Evolutionary conservation across 1,140 invertebrate genomes (phyloP).

Genomic region (Leptestheria dahalacensis): DNA sequence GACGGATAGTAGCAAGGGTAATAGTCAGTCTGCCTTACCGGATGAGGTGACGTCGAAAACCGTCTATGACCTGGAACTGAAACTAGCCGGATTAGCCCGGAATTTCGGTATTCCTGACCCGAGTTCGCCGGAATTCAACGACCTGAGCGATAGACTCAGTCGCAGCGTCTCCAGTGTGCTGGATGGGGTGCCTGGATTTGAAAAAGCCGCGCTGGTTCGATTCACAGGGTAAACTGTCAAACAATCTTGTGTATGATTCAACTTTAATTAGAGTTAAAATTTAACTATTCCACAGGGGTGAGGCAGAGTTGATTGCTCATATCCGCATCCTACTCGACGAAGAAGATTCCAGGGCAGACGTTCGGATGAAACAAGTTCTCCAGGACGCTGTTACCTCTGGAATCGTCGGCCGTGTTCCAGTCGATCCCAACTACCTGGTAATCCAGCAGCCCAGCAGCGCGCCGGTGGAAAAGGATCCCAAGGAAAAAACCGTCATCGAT

Average conservation of each 20-base stretch:
- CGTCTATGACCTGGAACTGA: slow-evolving; percentile 53
- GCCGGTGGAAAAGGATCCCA: not conserved
- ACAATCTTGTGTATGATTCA: slow-evolving; percentile 13
- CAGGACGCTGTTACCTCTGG: slow-evolving; percentile 50
- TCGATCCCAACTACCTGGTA: slow-evolving; percentile 39
- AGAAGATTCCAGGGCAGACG: slow-evolving; percentile 27
- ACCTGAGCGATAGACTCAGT: slow-evolving; percentile 49
- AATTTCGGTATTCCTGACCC: slow-evolving; percentile 50
- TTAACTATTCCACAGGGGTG: slow-evolving; percentile 29
- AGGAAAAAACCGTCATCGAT: not conserved
- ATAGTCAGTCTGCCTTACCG: not conserved
- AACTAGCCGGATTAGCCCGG: slow-evolving; percentile 56
- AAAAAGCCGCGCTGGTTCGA: slow-evolving; percentile 46
- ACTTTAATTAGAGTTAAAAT: not conserved
- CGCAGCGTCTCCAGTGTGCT: slow-evolving; percentile 46
- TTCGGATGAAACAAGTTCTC: slow-evolving; percentile 39
- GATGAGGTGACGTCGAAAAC: slow-evolving; percentile 39
- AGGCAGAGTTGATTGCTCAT: slow-evolving; percentile 42
- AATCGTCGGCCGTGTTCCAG: slow-evolving; percentile 52
- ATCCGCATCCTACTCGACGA: slow-evolving; percentile 51
- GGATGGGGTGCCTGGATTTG: slow-evolving; percentile 50
- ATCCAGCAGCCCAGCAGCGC: not conserved
- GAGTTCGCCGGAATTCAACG: slow-evolving; percentile 51
- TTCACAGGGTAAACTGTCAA: slow-evolving; percentile 47
- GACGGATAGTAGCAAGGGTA: not conserved